Base-by-base conservation (phyloP, 35 echinoderm and acorn worm species). In the Holothuria glaberrima region DNA sequence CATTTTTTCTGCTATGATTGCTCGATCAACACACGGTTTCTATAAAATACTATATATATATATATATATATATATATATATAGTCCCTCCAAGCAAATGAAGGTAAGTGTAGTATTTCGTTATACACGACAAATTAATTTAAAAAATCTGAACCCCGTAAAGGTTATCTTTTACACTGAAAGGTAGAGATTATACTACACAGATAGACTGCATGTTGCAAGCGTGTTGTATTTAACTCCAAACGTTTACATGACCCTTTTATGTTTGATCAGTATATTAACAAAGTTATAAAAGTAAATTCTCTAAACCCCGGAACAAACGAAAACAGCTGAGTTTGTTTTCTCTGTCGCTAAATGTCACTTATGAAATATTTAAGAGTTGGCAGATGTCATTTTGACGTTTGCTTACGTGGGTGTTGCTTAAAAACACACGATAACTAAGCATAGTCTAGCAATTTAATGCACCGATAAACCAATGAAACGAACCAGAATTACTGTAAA, bases 301-400 rank as follows among this genome's bases (percentile, higher is more conserved):
- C 50, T 54, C 50, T 12, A 54, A 54, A 54, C 50, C 50, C 50
- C 66, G 66, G 66, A 75, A 75, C 32, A 75, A 22, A 17, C 21
- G 29, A 32, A 14, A 48, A 29, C 71, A 75, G 71, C 71, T 75
- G 71, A 75, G 33, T 75, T 75, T 75, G 71, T 75, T 75, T 75
- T 69, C 44, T 45, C 9, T 34, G 31, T n/a, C 71, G 44, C 20
- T 75, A 32, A 75, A 31, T 75, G 71, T 75, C 71, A 75, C 71
- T 75, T 75, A 45, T 75, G 32, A 75, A 75, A 19, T 69, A 30
- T 26, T 38, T 21, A 75, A 35, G 29, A 75, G 33, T 41, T 38
- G 34, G 44, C 71, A 32, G 44, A 41, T 41, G 32, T 17, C 22
- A 45, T 75, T 75, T 25, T 45, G 28, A 21, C 22, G 44, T 36